Evolutionary conservation across 2,888 invertebrate genomes (phyloP).

Genomic region (Oxystoma pomonae): DNA sequence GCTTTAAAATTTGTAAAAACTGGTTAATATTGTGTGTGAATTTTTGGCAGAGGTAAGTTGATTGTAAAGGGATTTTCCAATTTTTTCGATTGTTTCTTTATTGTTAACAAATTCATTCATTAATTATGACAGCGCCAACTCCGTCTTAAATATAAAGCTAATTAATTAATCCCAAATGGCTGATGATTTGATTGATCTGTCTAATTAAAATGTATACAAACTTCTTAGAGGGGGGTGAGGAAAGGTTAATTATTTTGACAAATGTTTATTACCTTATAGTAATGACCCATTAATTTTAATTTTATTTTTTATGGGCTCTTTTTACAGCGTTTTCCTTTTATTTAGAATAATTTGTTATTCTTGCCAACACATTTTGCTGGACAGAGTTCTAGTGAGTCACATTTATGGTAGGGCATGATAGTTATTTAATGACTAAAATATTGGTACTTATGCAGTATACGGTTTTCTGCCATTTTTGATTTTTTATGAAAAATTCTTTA

Average conservation of each 20-base stretch:
- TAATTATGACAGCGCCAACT: not conserved
- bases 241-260: not conserved
- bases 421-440: no score
- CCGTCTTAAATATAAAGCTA: not conserved
- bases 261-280: not conserved
- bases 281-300: not conserved
- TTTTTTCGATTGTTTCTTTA: not conserved
- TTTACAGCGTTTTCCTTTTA: not conserved
- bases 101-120: not conserved
- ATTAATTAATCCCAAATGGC: not conserved
- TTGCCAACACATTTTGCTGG: no score
- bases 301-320: not conserved
- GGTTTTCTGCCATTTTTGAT: no score
- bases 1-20: not conserved
- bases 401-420: no score
- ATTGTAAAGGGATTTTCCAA: not conserved
- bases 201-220: not conserved
- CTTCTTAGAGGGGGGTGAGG: not conserved
- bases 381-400: no score
- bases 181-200: not conserved
- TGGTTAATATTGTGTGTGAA: slow-evolving; percentile 4
- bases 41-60: not conserved
- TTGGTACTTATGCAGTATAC: no score
- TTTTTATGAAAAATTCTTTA: no score
- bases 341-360: no score